phyloP scores from a whole-genome alignment of 2,888 invertebrate species.

The Eurois occulta region DNA sequence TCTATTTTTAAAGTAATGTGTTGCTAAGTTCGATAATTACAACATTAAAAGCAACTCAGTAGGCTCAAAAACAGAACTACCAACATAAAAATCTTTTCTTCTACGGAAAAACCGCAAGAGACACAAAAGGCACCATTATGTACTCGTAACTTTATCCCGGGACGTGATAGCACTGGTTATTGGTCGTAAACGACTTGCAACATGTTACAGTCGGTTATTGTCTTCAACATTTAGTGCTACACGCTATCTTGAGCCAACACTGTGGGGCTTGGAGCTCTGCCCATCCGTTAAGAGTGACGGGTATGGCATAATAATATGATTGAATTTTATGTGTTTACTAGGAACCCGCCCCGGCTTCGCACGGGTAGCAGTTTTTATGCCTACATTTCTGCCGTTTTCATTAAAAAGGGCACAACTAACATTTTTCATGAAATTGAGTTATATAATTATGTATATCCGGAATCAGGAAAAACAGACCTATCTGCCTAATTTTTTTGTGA shows the following conservation, averaged over 20 bases:
- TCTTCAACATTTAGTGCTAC: slow-evolving; percentile 36
- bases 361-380: no score
- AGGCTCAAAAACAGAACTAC: background rate
- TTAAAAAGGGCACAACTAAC: no score
- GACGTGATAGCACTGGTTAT: slow-evolving; percentile 29
- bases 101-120: background rate
- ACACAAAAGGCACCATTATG: background rate
- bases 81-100: background rate
- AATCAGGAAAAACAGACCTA: no score
- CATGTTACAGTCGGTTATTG: slow-evolving; percentile 39
- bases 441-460: no score
- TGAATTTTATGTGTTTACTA: background rate
- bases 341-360: background rate
- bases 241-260: slow-evolving; percentile 42
- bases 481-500: no score
- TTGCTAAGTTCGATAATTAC: background rate
- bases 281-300: slow-evolving; percentile 11
- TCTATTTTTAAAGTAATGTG: background rate
- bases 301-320: slow-evolving; percentile 8
- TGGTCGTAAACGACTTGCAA: slow-evolving; percentile 42
- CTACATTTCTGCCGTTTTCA: no score
- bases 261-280: slow-evolving; percentile 41
- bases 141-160: slow-evolving; percentile 14
- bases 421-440: no score
- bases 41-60: background rate